Conservation (phyloP, 2,797 vertebrate species). For the Rallus crepitans region DNA sequence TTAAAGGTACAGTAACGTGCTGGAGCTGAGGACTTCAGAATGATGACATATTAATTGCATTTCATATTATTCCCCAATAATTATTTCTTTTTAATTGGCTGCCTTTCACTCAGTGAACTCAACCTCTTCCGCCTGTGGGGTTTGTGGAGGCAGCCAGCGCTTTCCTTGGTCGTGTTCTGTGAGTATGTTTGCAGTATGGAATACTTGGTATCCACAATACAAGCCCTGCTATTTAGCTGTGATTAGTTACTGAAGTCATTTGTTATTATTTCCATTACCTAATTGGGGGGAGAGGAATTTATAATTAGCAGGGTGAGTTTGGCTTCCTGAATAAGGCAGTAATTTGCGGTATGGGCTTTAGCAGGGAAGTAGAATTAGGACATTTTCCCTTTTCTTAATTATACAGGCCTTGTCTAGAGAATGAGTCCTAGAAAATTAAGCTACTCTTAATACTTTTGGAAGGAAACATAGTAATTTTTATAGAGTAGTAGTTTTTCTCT, state of each 20-base stretch:
- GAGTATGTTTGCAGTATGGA: background rate
- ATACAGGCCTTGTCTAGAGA: background rate
- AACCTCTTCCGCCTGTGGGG: background rate
- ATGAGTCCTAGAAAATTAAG: background rate
- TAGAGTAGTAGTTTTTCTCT: background rate
- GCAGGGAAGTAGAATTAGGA: background rate
- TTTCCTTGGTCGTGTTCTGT: background rate
- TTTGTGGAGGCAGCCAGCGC: background rate
- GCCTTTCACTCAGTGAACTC: background rate
- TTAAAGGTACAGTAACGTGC: background rate
- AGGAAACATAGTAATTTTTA: background rate
- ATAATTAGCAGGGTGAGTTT: conserved; percentile 38
- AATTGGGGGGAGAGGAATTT: conserved; percentile 24
- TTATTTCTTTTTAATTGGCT: background rate
- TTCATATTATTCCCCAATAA: background rate
- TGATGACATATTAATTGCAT: background rate
- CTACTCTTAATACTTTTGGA: background rate
- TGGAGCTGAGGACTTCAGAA: background rate
- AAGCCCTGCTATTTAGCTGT: conserved; percentile 2
- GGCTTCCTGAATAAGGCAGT: conserved; percentile 32
- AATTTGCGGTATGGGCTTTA: background rate
- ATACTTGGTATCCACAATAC: conserved; percentile 53
- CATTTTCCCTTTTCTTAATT: background rate
- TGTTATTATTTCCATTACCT: conserved; percentile 65
- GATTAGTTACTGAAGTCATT: conserved; percentile 49